Evolutionary conservation across 2,888 invertebrate genomes (phyloP).

Genomic region (Oligia strigilis): DNA sequence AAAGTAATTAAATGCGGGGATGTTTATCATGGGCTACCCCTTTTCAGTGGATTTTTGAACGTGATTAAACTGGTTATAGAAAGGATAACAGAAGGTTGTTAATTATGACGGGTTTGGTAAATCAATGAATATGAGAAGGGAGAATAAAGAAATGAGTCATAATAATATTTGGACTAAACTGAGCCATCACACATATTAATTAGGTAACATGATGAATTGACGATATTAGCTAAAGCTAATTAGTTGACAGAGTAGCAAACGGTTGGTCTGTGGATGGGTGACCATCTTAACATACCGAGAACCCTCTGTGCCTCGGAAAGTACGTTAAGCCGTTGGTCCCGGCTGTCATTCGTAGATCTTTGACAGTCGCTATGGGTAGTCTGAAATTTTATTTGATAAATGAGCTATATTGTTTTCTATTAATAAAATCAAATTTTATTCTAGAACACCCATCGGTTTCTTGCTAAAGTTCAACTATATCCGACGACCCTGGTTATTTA

Average conservation of each 20-base stretch:
- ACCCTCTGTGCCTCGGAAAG: too few relatives aligned
- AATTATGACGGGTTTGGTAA: background rate
- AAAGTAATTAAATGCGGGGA: conserved; percentile 48
- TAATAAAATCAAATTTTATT: too few relatives aligned
- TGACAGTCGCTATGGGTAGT: too few relatives aligned
- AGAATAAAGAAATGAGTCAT: background rate
- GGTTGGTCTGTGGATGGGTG: too few relatives aligned
- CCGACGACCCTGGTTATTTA: too few relatives aligned
- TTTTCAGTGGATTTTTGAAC: conserved; percentile 10
- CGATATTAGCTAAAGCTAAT: background rate
- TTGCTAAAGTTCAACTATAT: too few relatives aligned
- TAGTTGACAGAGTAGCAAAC: background rate
- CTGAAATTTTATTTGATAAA: too few relatives aligned
- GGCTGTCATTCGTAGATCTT: too few relatives aligned
- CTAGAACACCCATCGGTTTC: too few relatives aligned
- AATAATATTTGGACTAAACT: background rate
- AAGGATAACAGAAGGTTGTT: background rate
- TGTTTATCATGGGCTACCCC: conserved; percentile 27
- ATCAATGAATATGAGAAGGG: background rate
- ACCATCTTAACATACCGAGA: too few relatives aligned
- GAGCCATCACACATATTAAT: background rate
- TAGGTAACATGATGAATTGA: background rate
- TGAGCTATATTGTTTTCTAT: too few relatives aligned
- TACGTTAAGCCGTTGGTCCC: too few relatives aligned
- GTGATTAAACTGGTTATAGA: conserved; percentile 12